phyloP scores from a whole-genome alignment of 2,888 invertebrate genomes.

The Leucophora obtusa region DNA sequence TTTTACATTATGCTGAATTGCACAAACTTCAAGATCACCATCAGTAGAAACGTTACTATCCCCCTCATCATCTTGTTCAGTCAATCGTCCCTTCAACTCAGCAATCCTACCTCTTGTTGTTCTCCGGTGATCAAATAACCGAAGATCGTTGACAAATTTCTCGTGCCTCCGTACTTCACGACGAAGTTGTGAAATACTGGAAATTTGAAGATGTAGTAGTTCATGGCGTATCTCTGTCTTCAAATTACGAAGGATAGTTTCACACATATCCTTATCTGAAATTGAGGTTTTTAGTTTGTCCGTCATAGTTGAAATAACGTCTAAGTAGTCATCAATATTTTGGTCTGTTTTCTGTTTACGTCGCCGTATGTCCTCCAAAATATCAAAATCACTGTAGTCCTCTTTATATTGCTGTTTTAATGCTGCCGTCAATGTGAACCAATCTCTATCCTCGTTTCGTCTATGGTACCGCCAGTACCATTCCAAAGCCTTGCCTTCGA shows the following conservation, averaged over 20 bases:
- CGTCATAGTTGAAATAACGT: too few species aligned
- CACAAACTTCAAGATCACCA: not conserved
- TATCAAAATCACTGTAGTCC: too few species aligned
- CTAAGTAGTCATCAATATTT: slow-evolving; percentile 1
- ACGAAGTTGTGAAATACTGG: not conserved
- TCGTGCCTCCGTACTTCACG: slow-evolving; percentile 7
- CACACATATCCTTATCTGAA: too few species aligned
- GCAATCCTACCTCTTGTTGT: too few species aligned
- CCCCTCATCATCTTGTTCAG: not conserved
- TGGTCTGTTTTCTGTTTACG: not conserved
- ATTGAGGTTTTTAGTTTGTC: too few species aligned
- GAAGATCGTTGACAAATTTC: slow-evolving; percentile 1
- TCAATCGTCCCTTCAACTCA: not conserved
- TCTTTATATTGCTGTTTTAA: too few species aligned
- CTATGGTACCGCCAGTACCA: too few species aligned
- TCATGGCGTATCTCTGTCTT: slow-evolving; percentile 10
- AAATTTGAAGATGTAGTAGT: slow-evolving; percentile 11
- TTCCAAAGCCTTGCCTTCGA: too few species aligned
- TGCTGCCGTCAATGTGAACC: too few species aligned
- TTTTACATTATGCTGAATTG: too few species aligned
- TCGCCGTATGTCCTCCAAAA: not conserved
- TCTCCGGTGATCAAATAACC: not conserved
- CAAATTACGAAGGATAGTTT: too few species aligned
- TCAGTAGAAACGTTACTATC: not conserved
- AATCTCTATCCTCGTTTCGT: too few species aligned